Evolutionary conservation across 1,140 invertebrate genomes (phyloP).

Genomic region (Liolophura sinensis): DNA sequence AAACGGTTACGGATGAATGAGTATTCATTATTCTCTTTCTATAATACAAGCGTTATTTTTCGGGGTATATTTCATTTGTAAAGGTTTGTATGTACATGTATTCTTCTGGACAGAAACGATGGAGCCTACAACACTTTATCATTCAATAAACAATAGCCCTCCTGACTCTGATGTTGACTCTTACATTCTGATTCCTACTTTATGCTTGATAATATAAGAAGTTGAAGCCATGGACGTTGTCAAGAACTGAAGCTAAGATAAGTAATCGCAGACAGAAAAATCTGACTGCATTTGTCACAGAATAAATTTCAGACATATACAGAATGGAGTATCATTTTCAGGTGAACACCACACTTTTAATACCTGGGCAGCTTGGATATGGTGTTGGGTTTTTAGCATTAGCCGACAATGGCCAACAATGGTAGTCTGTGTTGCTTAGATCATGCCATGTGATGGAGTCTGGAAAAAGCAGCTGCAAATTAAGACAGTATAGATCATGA

Average conservation of each 20-base stretch:
- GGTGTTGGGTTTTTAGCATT: conserved; percentile 22
- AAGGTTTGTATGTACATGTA: background rate
- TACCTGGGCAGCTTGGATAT: conserved; percentile 36
- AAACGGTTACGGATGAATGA: background rate
- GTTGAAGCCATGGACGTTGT: too few relatives aligned
- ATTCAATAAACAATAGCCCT: too few relatives aligned
- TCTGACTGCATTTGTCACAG: background rate
- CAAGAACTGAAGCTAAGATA: too few relatives aligned
- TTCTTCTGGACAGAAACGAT: background rate
- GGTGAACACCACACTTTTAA: background rate
- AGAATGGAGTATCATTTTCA: background rate
- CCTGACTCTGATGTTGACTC: too few relatives aligned
- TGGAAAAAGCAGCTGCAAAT: conserved; percentile 4
- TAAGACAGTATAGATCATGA: background rate
- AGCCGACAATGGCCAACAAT: conserved; percentile 42
- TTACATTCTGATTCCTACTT: too few relatives aligned
- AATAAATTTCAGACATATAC: background rate
- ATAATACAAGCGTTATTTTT: too few relatives aligned
- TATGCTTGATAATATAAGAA: too few relatives aligned
- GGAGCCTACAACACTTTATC: background rate
- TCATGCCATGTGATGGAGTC: conserved; percentile 27
- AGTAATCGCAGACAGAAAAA: too few relatives aligned
- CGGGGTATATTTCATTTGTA: too few relatives aligned
- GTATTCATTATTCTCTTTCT: background rate
- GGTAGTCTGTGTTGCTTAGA: conserved; percentile 34